phyloP scores from a whole-genome alignment of 2,113 vertebrate genomes.

The Pungitius pungitius region DNA sequence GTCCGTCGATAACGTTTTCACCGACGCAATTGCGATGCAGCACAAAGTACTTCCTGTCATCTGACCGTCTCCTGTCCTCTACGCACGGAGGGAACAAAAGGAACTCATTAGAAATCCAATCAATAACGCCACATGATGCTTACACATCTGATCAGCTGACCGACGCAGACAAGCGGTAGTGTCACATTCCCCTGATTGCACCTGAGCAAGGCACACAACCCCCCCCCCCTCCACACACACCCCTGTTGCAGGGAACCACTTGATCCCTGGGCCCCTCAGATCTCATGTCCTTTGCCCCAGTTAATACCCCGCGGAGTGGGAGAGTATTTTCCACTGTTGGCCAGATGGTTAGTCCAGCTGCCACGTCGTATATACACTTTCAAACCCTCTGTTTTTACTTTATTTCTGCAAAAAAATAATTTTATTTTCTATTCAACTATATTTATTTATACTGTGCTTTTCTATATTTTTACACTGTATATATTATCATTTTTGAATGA shows the following conservation, averaged over 20 bases:
- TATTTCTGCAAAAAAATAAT: background rate
- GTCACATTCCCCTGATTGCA: background rate
- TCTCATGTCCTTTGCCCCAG: background rate
- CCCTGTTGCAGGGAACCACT: background rate
- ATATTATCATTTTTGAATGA: background rate
- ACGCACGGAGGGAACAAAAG: background rate
- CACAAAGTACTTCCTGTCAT: conserved; percentile 5
- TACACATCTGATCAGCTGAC: background rate
- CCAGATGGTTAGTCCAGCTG: background rate
- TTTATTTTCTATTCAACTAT: background rate
- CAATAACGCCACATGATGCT: background rate
- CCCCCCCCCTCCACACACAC: too few relatives aligned
- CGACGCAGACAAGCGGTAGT: background rate
- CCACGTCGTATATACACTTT: background rate
- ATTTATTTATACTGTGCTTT: conserved; percentile 4
- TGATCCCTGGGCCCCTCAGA: background rate
- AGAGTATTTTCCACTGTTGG: background rate
- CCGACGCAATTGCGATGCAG: background rate
- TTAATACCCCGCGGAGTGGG: background rate
- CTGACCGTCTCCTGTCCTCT: background rate
- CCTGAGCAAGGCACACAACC: background rate
- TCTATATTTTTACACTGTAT: conserved; percentile 9
- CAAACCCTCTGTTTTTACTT: background rate
- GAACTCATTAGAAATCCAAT: background rate
- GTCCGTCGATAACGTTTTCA: conserved; percentile 8